A percentile compares a stretch with the other conserved stretches of the same genome.
phyloP scores from a whole-genome alignment of 1,140 invertebrate genomes.

The Euura saliciscinereae region DNA sequence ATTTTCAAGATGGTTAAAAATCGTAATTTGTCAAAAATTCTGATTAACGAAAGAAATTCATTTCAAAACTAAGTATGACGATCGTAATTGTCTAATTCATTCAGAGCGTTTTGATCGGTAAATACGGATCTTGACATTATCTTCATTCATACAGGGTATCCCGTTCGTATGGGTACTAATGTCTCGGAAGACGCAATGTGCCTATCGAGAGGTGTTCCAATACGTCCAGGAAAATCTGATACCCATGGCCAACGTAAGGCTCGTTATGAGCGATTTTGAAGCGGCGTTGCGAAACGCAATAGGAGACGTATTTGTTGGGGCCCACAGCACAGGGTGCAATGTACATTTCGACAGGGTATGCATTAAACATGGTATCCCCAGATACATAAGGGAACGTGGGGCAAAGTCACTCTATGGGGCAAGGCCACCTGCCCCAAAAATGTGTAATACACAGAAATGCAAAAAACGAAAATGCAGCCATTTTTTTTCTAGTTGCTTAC shows the following conservation, averaged over 20 bases:
- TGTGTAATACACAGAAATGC: slow-evolving; percentile 9
- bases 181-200: neutral
- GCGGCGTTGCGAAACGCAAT: slow-evolving; percentile 4
- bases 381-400: neutral
- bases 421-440: slow-evolving; percentile 14
- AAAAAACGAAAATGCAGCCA: neutral
- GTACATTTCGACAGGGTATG: neutral
- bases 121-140: neutral
- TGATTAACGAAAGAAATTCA: too few species aligned
- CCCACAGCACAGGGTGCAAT: slow-evolving; percentile 10
- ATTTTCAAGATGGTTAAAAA: too few species aligned
- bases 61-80: too few species aligned
- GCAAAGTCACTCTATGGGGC: slow-evolving; percentile 7
- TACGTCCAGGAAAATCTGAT: neutral
- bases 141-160: slow-evolving; percentile 8
- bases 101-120: too few species aligned
- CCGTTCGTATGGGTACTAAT: slow-evolving; percentile 12
- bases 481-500: neutral
- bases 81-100: too few species aligned
- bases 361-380: neutral
- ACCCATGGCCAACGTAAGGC: neutral
- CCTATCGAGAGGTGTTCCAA: neutral
- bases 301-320: neutral
- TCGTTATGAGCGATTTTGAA: slow-evolving; percentile 13
- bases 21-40: too few species aligned